A percentile compares a stretch with the other conserved stretches of the same genome.
phyloP scores from a whole-genome alignment of 2,797 vertebrate species.

The Chelon labrosus region DNA sequence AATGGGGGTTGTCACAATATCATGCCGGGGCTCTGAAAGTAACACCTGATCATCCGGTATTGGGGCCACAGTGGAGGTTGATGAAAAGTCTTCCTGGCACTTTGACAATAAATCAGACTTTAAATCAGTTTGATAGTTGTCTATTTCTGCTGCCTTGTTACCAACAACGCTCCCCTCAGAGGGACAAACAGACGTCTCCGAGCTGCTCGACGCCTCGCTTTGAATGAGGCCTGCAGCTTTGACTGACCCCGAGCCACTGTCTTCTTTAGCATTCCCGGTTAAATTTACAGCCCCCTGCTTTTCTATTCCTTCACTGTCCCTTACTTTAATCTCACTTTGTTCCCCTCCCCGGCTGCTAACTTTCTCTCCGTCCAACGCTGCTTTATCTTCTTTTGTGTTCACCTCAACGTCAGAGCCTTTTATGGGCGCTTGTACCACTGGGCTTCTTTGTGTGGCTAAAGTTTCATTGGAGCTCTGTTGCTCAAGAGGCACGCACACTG shows the following conservation, averaged over 20 bases:
- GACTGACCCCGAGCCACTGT: constrained; percentile 31
- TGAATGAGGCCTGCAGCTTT: constrained; percentile 25
- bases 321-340: constrained; percentile 38
- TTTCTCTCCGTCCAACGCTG: constrained; percentile 51
- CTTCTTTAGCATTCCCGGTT: constrained; percentile 28
- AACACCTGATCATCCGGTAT: constrained; percentile 26
- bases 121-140: constrained; percentile 19
- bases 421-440: constrained; percentile 52
- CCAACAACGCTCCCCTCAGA: constrained; percentile 9
- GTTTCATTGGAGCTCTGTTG: constrained; percentile 58
- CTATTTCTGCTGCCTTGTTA: constrained; percentile 28
- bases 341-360: constrained; percentile 52
- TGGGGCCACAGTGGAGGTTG: neutral
- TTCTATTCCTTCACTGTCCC: constrained; percentile 44
- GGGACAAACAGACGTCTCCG: constrained; percentile 19
- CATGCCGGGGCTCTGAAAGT: constrained; percentile 27
- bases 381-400: constrained; percentile 64
- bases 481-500: constrained; percentile 41
- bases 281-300: constrained; percentile 51
- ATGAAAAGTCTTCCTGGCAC: constrained; percentile 11
- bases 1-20: neutral
- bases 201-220: constrained; percentile 10
- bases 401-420: constrained; percentile 63
- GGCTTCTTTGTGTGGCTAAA: constrained; percentile 50
- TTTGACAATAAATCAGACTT: constrained; percentile 25